Base-by-base conservation (phyloP, 2,888 invertebrate species). In the Busseola fusca region DNA sequence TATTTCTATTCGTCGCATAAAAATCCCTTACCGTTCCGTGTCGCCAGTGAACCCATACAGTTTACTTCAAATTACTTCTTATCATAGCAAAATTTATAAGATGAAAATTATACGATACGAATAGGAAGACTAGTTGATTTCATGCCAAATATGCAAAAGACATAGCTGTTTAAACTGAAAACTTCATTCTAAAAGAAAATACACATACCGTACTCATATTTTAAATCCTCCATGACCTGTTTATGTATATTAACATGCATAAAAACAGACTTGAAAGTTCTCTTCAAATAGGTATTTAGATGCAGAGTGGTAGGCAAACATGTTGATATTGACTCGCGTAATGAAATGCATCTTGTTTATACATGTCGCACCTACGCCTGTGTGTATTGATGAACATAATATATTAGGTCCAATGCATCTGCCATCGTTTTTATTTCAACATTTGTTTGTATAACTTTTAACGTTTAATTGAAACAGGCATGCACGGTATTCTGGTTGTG, bases 391-490 rank as follows among this genome's bases (percentile, higher is more conserved):
- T 72, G 59, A 58, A 69, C 59, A 64, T 58, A 63, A 72, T 64
- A 64, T 45, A 76, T 63, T n/a, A 64, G 65, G 42, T 59, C 25
- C 59, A 72, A 69, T 67, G 71, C 56, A 60, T 74, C 52, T 73
- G 54, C 70, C 67, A 68, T 45, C 57, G 76, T 72, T 82, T 75
- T 78, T 83, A 76, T 74, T 78, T 69, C 59, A 71, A 56, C 50
- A 27, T 71, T 73, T 70, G 62, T 71, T 77, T 70, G 65, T 57
- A 58, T 71, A 63, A 76, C 65, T 81, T 76, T 81, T 71, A 75
- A 50, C 59, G 52, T 82, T 86, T 82, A 81, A 85, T 80, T 84
- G 74, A 86, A 84, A 75, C 81, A 80, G 78, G 78, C 75, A 80
- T 52, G 59, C 73, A 64, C 57, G 27, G 52, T 45, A 71, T 71